phyloP scores from a whole-genome alignment of 2,888 invertebrate species.

The Pomacea canaliculata region DNA sequence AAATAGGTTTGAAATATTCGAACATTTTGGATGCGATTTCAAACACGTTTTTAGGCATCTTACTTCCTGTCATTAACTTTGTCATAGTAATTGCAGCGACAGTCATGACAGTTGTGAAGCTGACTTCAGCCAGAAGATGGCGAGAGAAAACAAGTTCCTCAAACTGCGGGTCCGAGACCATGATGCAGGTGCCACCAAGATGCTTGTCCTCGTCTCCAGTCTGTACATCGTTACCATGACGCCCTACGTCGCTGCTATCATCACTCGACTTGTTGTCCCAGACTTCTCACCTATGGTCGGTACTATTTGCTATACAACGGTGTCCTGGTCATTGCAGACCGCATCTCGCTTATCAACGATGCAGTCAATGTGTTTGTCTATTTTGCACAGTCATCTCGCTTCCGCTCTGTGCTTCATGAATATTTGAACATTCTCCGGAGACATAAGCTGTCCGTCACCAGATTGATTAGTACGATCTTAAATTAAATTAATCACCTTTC shows the following conservation, averaged over 20 bases:
- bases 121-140: not conserved
- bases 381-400: too few species aligned
- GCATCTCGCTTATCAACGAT: too few species aligned
- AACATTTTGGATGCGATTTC: not conserved
- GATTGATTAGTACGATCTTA: too few species aligned
- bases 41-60: not conserved
- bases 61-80: conserved; percentile 4
- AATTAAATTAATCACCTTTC: too few species aligned
- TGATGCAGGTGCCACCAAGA: conserved; percentile 2
- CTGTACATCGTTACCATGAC: conserved; percentile 7
- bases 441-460: too few species aligned
- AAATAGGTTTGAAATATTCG: too few species aligned
- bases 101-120: conserved; percentile 5
- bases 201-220: conserved; percentile 10
- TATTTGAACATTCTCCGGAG: too few species aligned
- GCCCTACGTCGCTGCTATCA: not conserved
- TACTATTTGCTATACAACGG: conserved; percentile 7
- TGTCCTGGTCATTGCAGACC: not conserved
- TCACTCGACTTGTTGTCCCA: not conserved
- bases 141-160: not conserved
- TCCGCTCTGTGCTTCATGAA: too few species aligned
- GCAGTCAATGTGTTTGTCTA: too few species aligned
- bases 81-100: conserved; percentile 4
- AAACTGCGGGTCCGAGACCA: too few species aligned
- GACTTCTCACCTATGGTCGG: conserved; percentile 10